These are phyloP conservation scores for Cephalopholis sonnerati DNA, from an alignment of 2,113 vertebrate genomes.

Conservation along the genomic window DNA sequence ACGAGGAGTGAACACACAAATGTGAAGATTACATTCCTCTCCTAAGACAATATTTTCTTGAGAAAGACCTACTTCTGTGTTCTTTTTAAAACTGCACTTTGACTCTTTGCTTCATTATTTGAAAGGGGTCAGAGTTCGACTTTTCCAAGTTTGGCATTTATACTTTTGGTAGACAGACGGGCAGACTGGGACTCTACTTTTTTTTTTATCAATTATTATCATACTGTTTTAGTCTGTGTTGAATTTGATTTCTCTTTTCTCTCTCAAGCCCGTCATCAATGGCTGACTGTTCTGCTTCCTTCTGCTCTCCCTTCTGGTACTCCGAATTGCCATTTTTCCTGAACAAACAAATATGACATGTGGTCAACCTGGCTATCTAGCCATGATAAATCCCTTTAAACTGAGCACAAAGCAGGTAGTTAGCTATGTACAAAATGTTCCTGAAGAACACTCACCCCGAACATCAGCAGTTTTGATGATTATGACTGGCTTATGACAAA, in stretches of 20 bases:
- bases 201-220: not conserved
- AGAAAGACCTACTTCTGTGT: not conserved
- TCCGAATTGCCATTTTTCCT: not conserved
- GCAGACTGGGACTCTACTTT: not conserved
- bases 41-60: not conserved
- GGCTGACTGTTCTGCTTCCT: not conserved
- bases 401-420: not conserved
- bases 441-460: not conserved
- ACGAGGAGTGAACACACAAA: conserved; percentile 3
- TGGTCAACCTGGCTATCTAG: not conserved
- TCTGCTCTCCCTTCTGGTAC: conserved; percentile 26
- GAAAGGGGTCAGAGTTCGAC: not conserved
- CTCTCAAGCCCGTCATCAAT: conserved; percentile 9
- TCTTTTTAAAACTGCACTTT: not conserved
- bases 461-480: not conserved
- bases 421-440: not conserved
- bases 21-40: not conserved
- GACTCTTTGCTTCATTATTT: not conserved
- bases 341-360: not conserved
- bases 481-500: not conserved
- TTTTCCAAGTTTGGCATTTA: not conserved
- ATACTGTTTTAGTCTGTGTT: not conserved
- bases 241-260: conserved; percentile 24
- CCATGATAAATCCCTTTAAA: not conserved
- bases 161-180: not conserved